These are phyloP conservation scores for Monochamus saltuarius DNA, from an alignment of 1,140 invertebrate species.

Conservation along the genomic window DNA sequence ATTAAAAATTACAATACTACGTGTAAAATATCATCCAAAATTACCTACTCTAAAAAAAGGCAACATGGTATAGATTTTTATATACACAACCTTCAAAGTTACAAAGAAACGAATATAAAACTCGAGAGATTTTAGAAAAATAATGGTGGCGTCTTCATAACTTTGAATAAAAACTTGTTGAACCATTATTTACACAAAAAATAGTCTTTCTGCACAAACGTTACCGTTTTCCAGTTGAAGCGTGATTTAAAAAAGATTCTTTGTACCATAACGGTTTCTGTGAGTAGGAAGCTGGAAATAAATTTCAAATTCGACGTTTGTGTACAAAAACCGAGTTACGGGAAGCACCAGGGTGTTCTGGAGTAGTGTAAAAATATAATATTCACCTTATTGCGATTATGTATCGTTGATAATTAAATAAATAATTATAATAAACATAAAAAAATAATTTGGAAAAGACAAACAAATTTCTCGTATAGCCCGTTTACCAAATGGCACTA, in stretches of 20 bases:
- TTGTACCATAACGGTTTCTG: no score
- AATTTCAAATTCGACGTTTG: constrained; percentile 13
- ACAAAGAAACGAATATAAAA: constrained; percentile 9
- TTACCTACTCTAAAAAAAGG: constrained; percentile 32
- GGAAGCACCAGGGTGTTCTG: constrained; percentile 31
- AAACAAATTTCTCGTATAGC: constrained; percentile 20
- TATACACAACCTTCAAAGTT: constrained; percentile 22
- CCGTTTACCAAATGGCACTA: constrained; percentile 45
- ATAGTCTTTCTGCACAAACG: no score
- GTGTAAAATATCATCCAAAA: constrained; percentile 26
- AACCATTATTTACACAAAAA: no score
- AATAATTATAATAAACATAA: constrained; percentile 6
- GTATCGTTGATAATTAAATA: constrained; percentile 14
- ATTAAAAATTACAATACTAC: constrained; percentile 13
- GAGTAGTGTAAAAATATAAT: constrained; percentile 15
- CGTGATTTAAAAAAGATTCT: constrained; percentile 13
- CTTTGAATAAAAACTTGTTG: constrained; percentile 7
- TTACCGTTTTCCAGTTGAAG: constrained; percentile 19
- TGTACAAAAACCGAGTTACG: constrained; percentile 12
- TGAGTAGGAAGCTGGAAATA: constrained; percentile 18
- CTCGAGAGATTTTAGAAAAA: constrained; percentile 16
- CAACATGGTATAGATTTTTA: constrained; percentile 32
- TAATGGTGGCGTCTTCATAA: constrained; percentile 21
- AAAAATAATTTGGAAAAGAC: constrained; percentile 16
- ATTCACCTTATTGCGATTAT: constrained; percentile 6